Conservation (phyloP, 1,140 invertebrate genomes). For the Drosophila trapezifrons region DNA sequence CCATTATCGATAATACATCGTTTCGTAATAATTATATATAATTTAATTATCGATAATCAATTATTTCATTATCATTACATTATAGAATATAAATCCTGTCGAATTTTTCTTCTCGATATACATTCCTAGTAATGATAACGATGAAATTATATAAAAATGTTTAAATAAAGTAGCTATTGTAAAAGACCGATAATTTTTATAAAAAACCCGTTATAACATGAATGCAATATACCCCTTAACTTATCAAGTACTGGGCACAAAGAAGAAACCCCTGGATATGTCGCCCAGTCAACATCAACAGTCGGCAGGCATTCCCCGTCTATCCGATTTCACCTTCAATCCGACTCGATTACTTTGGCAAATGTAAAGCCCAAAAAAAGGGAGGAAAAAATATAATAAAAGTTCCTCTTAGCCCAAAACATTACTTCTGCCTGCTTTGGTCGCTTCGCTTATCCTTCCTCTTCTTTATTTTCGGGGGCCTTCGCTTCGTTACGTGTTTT, state of each 20-base stretch:
- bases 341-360: slow-evolving; percentile 64
- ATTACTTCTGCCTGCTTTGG: slow-evolving; percentile 19
- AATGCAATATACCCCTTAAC: neutral
- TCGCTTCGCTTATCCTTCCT: slow-evolving; percentile 12
- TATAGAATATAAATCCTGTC: no score
- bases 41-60: no score
- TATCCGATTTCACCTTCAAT: slow-evolving; percentile 66
- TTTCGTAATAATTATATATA: no score
- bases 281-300: slow-evolving; percentile 14
- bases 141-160: no score
- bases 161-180: neutral
- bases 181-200: no score
- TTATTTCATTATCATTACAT: no score
- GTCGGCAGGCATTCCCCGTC: slow-evolving; percentile 15
- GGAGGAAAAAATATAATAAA: slow-evolving; percentile 5
- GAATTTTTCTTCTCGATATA: no score
- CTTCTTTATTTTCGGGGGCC: slow-evolving; percentile 15
- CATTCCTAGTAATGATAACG: no score
- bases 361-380: slow-evolving; percentile 33
- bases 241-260: neutral
- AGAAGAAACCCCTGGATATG: slow-evolving; percentile 21
- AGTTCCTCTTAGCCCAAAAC: slow-evolving; percentile 22
- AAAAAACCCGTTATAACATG: neutral
- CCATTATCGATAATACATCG: no score
- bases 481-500: slow-evolving; percentile 62